Evolutionary conservation across 2,113 vertebrate genomes (phyloP), one percentile per base, ranked within the genome.

Genomic region (Anoplopoma fimbria): DNA sequence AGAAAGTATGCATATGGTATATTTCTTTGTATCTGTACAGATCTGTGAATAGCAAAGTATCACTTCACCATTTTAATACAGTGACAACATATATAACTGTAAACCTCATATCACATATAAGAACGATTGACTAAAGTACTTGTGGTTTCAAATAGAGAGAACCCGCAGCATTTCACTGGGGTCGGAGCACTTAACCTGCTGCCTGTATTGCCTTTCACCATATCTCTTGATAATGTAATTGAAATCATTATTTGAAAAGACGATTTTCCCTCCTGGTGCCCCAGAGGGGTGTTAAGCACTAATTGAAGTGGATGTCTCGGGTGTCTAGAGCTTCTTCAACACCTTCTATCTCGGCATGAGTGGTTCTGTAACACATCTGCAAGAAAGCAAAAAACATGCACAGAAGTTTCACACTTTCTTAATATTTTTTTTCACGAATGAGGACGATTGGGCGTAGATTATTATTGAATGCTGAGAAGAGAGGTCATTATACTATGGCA

Each of bases 241-340:
- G 83, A 91, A 92, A 91, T 93, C 79, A 86, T 89, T 90, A 87
- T 90, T 88, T 85, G 79, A 89, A 86, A 85, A 75, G 79, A 72
- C 7, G 31, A 89, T 89, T 85, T 87, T 81, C 63, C 62, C 49
- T 69, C 69, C 64, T 19, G 53, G 31, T 73, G 75, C 74, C 88
- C 81, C 79, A 38, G 74, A 90, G 75, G 89, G 85, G 70, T 79
- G 72, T 88, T 89, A 69, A 71, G 69, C 76, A 72, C 89, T 93
- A 92, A 93, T 89, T 92, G 82, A 89, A 87, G 78, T 83, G 55
- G 68, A 73, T 77, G 85, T 91, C 87, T 88, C 63, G 74, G 86
- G 83, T 89, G 83, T 87, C 77, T 53, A 34, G 36, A 57, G 42
- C 67, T 69, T 42, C 82, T 67, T 72, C 53, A 61, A 81, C 79